A percentile compares a stretch with the other conserved stretches of the same genome.
phyloP scores from a whole-genome alignment of 2,888 invertebrate genomes.

The Amphipoea lucens region DNA sequence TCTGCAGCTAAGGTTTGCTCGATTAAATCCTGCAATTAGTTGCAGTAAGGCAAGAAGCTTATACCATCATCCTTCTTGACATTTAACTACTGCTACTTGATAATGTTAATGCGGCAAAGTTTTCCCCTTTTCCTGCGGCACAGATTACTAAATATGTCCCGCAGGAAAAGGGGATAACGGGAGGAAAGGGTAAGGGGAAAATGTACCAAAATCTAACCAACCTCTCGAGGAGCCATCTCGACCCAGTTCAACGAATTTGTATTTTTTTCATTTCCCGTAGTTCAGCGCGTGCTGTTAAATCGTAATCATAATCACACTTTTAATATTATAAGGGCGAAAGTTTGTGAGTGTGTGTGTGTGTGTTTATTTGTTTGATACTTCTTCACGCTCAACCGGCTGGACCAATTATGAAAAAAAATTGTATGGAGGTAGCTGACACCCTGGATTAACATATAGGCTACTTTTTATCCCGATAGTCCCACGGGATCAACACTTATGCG shows the following conservation, averaged over 20 bases:
- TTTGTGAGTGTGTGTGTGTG: too few species aligned
- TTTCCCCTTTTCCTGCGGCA: neutral
- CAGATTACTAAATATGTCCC: neutral
- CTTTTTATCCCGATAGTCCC: too few species aligned
- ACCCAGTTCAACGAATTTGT: neutral
- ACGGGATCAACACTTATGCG: too few species aligned
- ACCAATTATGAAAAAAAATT: too few species aligned
- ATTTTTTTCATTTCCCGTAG: neutral
- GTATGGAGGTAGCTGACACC: too few species aligned
- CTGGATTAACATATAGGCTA: too few species aligned
- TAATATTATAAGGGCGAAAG: too few species aligned
- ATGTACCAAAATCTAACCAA: neutral
- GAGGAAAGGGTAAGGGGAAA: neutral
- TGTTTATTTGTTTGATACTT: too few species aligned
- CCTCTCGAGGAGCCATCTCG: neutral
- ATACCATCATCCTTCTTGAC: neutral
- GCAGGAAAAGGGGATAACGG: neutral
- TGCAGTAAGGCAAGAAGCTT: neutral
- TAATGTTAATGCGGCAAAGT: neutral
- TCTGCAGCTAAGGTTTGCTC: neutral
- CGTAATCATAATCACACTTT: too few species aligned
- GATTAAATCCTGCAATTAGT: slow-evolving; percentile 10
- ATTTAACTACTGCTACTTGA: neutral
- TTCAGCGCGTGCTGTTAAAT: too few species aligned
- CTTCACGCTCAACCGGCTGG: too few species aligned